phyloP scores from a whole-genome alignment of 1,140 invertebrate genomes.

The Atta cephalotes region DNA sequence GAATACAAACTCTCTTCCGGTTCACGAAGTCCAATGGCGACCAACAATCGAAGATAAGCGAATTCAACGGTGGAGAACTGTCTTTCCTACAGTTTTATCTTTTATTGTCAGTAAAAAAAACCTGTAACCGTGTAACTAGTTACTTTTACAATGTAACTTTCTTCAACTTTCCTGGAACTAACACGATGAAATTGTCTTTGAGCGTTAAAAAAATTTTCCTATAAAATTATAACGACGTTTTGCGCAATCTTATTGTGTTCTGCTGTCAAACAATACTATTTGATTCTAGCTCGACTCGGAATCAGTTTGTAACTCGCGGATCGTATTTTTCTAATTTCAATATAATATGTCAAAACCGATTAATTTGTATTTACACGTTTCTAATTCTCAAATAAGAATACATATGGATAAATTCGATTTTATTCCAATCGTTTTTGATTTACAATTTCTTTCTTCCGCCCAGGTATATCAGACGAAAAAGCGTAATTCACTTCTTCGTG shows the following conservation, averaged over 20 bases:
- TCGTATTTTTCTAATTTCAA: not conserved
- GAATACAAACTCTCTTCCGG: not conserved
- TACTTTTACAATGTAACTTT: too few species aligned
- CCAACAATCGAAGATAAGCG: not conserved
- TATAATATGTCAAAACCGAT: not conserved
- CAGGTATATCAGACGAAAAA: not conserved
- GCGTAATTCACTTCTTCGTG: slow-evolving; percentile 39
- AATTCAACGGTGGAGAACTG: not conserved
- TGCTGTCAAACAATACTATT: not conserved
- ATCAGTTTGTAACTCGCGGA: not conserved
- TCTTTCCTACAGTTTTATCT: not conserved
- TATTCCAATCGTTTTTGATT: not conserved
- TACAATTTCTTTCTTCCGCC: not conserved
- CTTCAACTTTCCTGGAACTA: not conserved
- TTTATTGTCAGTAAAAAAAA: not conserved
- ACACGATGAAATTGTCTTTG: not conserved
- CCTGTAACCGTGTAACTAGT: too few species aligned
- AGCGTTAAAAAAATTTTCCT: not conserved
- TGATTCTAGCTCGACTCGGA: not conserved
- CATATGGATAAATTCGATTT: not conserved
- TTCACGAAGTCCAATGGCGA: slow-evolving; percentile 6
- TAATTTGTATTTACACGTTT: not conserved
- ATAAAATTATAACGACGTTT: not conserved
- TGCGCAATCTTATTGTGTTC: not conserved
- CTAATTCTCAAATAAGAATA: not conserved